These are phyloP conservation scores for Neogobius melanostomus DNA, from an alignment of 2,113 vertebrate species.

Conservation along the genomic window DNA sequence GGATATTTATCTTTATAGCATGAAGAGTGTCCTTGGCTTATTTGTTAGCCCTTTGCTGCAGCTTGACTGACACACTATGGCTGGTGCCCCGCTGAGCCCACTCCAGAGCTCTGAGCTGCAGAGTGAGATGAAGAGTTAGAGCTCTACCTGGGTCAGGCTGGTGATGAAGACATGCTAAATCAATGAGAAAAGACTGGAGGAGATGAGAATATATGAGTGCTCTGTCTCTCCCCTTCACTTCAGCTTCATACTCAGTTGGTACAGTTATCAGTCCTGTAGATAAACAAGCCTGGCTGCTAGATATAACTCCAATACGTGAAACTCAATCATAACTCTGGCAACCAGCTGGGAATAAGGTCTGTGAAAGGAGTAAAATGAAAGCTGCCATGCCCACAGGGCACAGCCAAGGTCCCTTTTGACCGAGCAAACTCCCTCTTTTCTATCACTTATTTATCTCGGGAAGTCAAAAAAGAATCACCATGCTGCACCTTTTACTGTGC, in stretches of 20 bases:
- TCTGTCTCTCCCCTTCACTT: slow-evolving; percentile 50
- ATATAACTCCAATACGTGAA: slow-evolving; percentile 77
- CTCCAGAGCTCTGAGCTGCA: slow-evolving; percentile 47
- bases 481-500: slow-evolving; percentile 33
- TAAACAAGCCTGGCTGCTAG: slow-evolving; percentile 75
- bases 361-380: slow-evolving; percentile 72
- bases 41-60: slow-evolving; percentile 19
- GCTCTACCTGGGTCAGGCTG: slow-evolving; percentile 55
- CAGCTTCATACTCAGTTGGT: slow-evolving; percentile 48
- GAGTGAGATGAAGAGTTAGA: slow-evolving; percentile 48
- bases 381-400: slow-evolving; percentile 73
- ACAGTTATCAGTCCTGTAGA: slow-evolving; percentile 71
- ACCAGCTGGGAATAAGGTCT: slow-evolving; percentile 65
- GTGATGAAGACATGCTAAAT: slow-evolving; percentile 73
- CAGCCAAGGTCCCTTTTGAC: slow-evolving; percentile 69
- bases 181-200: slow-evolving; percentile 70
- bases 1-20: slow-evolving; percentile 12
- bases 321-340: slow-evolving; percentile 74
- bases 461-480: slow-evolving; percentile 50
- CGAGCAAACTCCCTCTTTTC: slow-evolving; percentile 65
- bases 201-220: slow-evolving; percentile 67
- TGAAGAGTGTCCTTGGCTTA: slow-evolving; percentile 15
- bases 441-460: slow-evolving; percentile 70
- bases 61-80: slow-evolving; percentile 51
- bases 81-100: slow-evolving; percentile 40